These are phyloP conservation scores for Tylochromis polylepis DNA, from an alignment of 2,113 vertebrate species.

Conservation along the genomic window DNA sequence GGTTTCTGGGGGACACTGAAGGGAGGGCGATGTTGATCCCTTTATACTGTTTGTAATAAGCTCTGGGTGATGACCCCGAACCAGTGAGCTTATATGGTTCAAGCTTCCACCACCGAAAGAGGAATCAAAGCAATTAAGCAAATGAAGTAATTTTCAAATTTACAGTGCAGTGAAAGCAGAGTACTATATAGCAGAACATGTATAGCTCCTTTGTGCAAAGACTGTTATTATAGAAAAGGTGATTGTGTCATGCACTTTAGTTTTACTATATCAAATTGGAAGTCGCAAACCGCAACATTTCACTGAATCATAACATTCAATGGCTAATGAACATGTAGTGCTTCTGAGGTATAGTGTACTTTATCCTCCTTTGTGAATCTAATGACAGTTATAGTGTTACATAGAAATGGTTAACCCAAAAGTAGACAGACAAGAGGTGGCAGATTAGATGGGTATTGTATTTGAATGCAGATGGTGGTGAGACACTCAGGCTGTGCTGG, in stretches of 20 bases:
- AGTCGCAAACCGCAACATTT: too few relatives aligned
- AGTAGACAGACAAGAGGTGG: fast-evolving
- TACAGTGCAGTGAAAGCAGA: neutral
- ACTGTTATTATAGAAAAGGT: neutral
- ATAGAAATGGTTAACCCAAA: neutral
- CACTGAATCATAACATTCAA: too few relatives aligned
- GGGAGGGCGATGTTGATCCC: conserved; percentile 21
- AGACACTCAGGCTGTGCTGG: neutral
- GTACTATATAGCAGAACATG: neutral
- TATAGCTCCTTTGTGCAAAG: neutral
- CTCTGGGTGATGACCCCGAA: conserved; percentile 22
- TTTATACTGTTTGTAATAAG: conserved; percentile 27
- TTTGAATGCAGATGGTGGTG: neutral
- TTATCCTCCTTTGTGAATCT: neutral
- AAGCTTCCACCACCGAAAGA: neutral
- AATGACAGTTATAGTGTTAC: neutral
- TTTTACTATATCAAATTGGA: neutral
- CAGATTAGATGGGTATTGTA: neutral
- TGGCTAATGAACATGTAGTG: neutral
- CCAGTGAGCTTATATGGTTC: neutral
- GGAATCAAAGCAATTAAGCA: neutral
- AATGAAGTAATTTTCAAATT: neutral
- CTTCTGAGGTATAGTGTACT: neutral
- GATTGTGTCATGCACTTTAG: neutral
- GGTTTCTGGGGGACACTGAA: conserved; percentile 3